Percentiles rank a stretch among this genome's conserved stretches.
These are phyloP conservation scores for Eutrigla gurnardus DNA, from an alignment of 2,797 vertebrate genomes.

Conservation along the genomic window DNA sequence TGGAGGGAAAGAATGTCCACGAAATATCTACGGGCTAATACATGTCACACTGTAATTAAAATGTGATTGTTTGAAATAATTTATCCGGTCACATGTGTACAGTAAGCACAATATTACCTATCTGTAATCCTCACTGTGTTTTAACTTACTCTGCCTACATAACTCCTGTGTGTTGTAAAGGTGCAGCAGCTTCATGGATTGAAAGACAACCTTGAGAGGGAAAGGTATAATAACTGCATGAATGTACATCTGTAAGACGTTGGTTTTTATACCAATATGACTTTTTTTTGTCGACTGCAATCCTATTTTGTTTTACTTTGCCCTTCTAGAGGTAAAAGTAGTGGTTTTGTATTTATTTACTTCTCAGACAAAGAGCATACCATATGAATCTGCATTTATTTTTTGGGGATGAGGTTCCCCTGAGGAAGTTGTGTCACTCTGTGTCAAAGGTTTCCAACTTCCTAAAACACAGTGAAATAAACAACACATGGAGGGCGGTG, in stretches of 20 bases:
- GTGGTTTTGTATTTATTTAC: slow-evolving; percentile 30
- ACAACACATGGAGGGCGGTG: slow-evolving; percentile 31
- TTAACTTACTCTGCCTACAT: slow-evolving; percentile 46
- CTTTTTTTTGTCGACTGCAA: slow-evolving; percentile 34
- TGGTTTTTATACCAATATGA: slow-evolving; percentile 53
- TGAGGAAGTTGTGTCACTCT: slow-evolving; percentile 15
- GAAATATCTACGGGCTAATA: slow-evolving; percentile 18
- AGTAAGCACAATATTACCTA: slow-evolving; percentile 61
- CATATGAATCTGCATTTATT: slow-evolving; percentile 52
- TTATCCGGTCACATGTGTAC: slow-evolving; percentile 60
- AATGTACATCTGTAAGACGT: slow-evolving; percentile 61
- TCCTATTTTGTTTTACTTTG: slow-evolving; percentile 43
- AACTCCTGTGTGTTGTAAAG: slow-evolving; percentile 43
- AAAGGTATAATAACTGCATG: slow-evolving; percentile 57
- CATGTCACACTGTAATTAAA: slow-evolving; percentile 40
- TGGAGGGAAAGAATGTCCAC: slow-evolving; percentile 27
- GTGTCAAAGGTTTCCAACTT: slow-evolving; percentile 49
- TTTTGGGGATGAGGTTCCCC: slow-evolving; percentile 3
- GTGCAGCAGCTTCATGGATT: slow-evolving; percentile 48
- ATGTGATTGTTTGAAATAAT: slow-evolving; percentile 49
- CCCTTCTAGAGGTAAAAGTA: slow-evolving; percentile 17
- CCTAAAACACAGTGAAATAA: slow-evolving; percentile 40
- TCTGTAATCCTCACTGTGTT: slow-evolving; percentile 56
- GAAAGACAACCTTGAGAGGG: slow-evolving; percentile 34
- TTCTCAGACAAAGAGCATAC: slow-evolving; percentile 36